Base-by-base conservation (phyloP, 2,888 invertebrate species). In the Piscicola geometra region DNA sequence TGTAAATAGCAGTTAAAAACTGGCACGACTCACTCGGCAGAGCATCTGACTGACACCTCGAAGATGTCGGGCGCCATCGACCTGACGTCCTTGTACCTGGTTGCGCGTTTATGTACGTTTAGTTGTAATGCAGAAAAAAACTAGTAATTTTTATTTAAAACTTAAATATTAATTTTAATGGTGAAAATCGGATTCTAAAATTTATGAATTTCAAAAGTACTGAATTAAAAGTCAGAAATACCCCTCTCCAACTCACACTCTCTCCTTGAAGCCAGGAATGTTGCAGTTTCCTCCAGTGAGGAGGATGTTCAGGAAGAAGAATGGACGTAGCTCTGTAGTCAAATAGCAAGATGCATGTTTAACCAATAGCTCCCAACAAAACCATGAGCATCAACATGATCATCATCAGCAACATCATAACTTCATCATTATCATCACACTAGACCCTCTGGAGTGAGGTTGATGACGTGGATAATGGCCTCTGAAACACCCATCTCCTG, bases 251-350 rank as follows among this genome's bases (percentile, higher is more conserved):
- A 83, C 89, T 81, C 89, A 90, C 81, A 94, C 85, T 80, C 93
- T 87, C 33, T 94, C 90, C 80, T 89, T 87, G 83, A 96, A 94
- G 3, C 94, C 94, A 0, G 92, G 90, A 83, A 98, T 93, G 36
- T 90, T 90, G 90, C 74, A 93, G 91, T 87, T 88, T 15, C 89
- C 89, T 0, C 99, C 99, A 41, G 91, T 91, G 21, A 96, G 87
- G 67, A 96, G 86, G 78, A 98, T 92, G 79, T 88, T 88, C 35
- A 82, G 89, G 64, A 92, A 88, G 78, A 99, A 88, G 84, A 90
- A 90, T 15, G 92, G 90, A 81, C 90, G 91, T 71, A 92, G 81
- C 71, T 86, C 86, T 85, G 82, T 21, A 72, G 33, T 28, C 21
- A 15, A 47, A 52, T 33, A 64, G 9, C 28, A 30, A 75, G n/a